Evolutionary conservation across 2,113 vertebrate genomes (phyloP), one percentile per base, ranked within the genome.

Genomic region (Grammomys dolichurus): DNA sequence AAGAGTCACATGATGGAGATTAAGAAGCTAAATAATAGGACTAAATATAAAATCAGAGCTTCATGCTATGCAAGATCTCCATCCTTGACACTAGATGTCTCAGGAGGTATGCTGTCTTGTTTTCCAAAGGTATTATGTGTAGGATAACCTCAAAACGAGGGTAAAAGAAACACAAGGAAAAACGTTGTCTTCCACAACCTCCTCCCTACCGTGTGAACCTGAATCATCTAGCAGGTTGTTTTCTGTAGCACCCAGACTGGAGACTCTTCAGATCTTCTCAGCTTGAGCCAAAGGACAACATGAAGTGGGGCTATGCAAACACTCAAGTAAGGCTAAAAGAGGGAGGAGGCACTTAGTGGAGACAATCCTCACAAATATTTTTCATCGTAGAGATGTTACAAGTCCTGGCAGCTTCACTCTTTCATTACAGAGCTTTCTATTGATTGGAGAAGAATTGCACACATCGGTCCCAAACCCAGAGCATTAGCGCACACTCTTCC

Each of bases 401-500:
- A 92, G 69, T 97, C 89, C 89, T 98, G 95, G 97, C 3, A n/a
- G 97, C 95, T 97, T 91, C 98, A 95, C 40, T 97, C 97, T 97
- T 98, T 98, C 98, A 93, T 98, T 96, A 54, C 77, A 94, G 97
- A 96, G 94, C 91, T 97, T 97, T 96, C 1, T 95, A 98, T 98
- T 97, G 98, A 98, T 98, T 98, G 96, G 87, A 46, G 48, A 85
- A 92, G 97, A 98, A 95, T 98, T 95, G 91, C 60, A 69, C 94
- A 67, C 77, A n/a, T 89, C 94, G 91, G 91, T 88, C 69, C 36
- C 67, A 90, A 73, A 92, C 76, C 22, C 60, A 93, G 97, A 97
- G 97, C 96, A 98, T 91, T 96, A 97, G 93, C 98, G 95, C 97
- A 96, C 98, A 98, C 93, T 98, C 98, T 77, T 88, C 92, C 98